phyloP scores from a whole-genome alignment of 2,113 vertebrate species.

The Manacus vitellinus region DNA sequence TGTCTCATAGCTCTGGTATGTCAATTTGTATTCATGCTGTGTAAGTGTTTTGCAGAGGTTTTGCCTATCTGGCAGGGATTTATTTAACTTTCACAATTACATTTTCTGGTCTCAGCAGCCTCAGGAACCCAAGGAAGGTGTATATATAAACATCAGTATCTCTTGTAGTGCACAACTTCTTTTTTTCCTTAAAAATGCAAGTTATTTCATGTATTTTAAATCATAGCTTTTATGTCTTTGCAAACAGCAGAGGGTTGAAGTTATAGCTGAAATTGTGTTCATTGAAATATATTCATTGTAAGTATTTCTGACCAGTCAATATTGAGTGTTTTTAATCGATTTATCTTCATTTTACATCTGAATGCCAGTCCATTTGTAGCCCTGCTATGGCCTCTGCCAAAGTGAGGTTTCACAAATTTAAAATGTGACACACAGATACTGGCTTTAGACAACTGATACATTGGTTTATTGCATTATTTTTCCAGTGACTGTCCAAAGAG shows the following conservation, averaged over 20 bases:
- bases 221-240: background rate
- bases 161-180: background rate
- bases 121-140: background rate
- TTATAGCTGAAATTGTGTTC: background rate
- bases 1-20: constrained; percentile 73
- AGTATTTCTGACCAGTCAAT: background rate
- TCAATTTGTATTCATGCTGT: constrained; percentile 63
- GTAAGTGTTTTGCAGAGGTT: constrained; percentile 57
- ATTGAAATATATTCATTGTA: background rate
- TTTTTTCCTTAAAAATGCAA: background rate
- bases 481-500: background rate
- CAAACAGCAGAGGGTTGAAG: background rate
- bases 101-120: constrained; percentile 1
- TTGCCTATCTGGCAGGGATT: constrained; percentile 54
- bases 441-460: background rate
- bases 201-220: background rate
- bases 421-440: background rate
- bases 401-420: background rate
- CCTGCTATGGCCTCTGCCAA: background rate
- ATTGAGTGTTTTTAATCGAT: background rate
- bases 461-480: background rate
- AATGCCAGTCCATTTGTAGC: background rate
- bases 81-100: constrained; percentile 67
- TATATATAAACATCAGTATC: background rate
- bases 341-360: background rate